A percentile compares a stretch with the other conserved stretches of the same genome.
These are phyloP conservation scores for Galeopterus variegatus DNA, from an alignment of 2,113 vertebrate genomes.

Conservation along the genomic window DNA sequence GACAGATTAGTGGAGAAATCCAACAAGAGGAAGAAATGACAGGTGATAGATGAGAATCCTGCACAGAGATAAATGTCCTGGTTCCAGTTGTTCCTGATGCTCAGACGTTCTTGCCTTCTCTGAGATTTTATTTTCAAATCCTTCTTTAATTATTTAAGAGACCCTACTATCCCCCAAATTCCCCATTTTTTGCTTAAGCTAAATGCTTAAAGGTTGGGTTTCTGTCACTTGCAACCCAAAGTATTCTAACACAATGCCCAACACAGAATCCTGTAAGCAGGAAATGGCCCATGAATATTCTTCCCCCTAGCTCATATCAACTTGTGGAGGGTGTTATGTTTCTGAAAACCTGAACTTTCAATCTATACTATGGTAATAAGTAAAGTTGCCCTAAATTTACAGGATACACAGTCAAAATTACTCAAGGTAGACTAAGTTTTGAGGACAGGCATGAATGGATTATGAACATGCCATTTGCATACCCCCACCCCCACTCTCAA, in stretches of 20 bases:
- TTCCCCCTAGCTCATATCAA: background rate
- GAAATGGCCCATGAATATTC: background rate
- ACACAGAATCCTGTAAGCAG: background rate
- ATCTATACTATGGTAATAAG: background rate
- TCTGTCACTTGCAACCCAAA: background rate
- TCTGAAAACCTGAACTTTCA: slow-evolving; percentile 18
- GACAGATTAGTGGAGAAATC: background rate
- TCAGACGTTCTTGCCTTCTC: background rate
- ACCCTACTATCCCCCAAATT: background rate
- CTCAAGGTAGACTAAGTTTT: background rate
- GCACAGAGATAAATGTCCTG: background rate
- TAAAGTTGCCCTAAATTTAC: background rate
- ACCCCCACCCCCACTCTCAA: background rate
- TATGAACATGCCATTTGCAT: background rate
- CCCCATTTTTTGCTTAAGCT: background rate
- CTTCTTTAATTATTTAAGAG: background rate
- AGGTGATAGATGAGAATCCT: background rate
- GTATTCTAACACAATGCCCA: background rate
- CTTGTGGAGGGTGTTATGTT: background rate
- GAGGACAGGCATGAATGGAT: background rate
- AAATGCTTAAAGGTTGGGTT: background rate
- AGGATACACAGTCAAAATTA: background rate
- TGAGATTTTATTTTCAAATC: background rate
- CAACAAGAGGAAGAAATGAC: background rate
- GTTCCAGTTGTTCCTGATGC: background rate